These are phyloP conservation scores for Chaetoderma sp. DNA, from an alignment of 2,888 invertebrate genomes.

Conservation along the genomic window DNA sequence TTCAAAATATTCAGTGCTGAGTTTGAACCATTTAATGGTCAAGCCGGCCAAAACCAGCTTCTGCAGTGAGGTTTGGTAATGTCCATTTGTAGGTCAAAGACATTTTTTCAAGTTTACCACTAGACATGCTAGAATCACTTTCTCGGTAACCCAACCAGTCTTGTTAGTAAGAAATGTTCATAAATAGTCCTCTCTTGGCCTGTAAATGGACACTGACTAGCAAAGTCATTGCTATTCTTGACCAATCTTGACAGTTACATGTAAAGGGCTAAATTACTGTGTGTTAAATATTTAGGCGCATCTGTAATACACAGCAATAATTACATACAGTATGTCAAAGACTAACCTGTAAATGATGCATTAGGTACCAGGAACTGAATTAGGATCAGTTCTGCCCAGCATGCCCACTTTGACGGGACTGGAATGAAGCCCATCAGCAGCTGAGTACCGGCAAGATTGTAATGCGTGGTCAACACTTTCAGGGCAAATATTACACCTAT, in stretches of 20 bases:
- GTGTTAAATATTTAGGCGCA: background rate
- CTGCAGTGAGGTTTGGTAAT: too few relatives aligned
- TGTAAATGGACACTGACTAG: background rate
- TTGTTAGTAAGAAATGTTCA: too few relatives aligned
- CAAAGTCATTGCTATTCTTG: background rate
- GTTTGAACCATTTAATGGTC: too few relatives aligned
- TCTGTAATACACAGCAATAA: background rate
- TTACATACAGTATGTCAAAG: background rate
- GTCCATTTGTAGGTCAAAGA: too few relatives aligned
- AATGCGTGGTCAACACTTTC: constrained; percentile 73
- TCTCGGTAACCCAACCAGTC: too few relatives aligned
- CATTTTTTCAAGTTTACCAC: too few relatives aligned
- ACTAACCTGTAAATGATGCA: constrained; percentile 73
- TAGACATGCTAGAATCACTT: too few relatives aligned
- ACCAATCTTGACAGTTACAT: background rate
- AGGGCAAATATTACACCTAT: constrained; percentile 76
- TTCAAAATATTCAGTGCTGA: too few relatives aligned
- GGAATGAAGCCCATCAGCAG: constrained; percentile 65
- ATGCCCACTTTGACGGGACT: constrained; percentile 73
- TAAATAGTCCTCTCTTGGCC: too few relatives aligned
- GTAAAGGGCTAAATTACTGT: background rate
- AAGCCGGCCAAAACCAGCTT: too few relatives aligned
- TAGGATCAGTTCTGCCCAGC: constrained; percentile 76
- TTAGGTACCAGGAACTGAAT: constrained; percentile 76
- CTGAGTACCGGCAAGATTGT: constrained; percentile 58